Evolutionary conservation across 2,113 vertebrate genomes (phyloP), one percentile per base, ranked within the genome.

Genomic region (Glaucidium brasilianum): DNA sequence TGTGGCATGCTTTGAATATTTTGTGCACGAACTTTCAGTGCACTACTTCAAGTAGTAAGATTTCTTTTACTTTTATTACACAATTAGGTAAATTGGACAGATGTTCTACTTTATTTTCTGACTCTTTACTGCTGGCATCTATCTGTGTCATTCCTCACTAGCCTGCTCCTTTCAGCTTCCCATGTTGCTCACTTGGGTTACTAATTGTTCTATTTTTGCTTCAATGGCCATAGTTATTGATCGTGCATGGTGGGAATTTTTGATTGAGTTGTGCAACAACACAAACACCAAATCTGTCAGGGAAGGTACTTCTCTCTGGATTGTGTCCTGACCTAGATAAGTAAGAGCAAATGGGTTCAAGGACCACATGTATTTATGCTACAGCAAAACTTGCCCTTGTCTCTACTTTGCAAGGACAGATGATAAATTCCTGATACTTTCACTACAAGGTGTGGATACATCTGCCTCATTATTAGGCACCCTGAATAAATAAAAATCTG

Each of bases 1-100:
- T 35, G n/a, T 7, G 7, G 60, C 49, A 19, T 2, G 37, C 43
- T 80, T 35, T n/a, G 29, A 85, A 25, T 56, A 25, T 77, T 53
- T 59, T 34, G 25, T 66, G 53, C 25, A 5, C 0, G 4, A 86
- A 56, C 39, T 79, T 89, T 20, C 19, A n/a, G 37, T 29, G 50
- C 79, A 29, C 35, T 47, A 32, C 84, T 85, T 84, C 22, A 59
- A 63, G 50, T 39, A 85, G 8, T 22, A 52, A 77, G 39, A 39
- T 66, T 59, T 75, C 64, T 91, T 94, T 78, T 45, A 39, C 83
- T 94, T 94, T 94, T 39, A 41, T 88, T 76, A 64, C 64, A 85
- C 90, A 63, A 85, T 91, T 41, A 60, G 91, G 84, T 90, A 55
- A 94, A 90, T 67, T 80, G 75, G 75, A 73, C 91, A 93, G 81